Base-by-base conservation (phyloP, 2,113 vertebrate species). In the Sakesphorus luctuosus region DNA sequence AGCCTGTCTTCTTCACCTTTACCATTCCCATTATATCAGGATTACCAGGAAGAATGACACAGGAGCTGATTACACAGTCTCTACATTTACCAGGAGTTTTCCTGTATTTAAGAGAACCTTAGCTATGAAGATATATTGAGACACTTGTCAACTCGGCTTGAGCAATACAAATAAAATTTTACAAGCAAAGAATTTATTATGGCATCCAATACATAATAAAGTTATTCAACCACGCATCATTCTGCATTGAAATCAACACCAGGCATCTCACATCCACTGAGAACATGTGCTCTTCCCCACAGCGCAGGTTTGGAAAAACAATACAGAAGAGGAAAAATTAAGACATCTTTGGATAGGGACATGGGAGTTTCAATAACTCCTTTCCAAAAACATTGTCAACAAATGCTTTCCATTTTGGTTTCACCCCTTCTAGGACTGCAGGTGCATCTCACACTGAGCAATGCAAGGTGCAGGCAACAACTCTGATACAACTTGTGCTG, bases 151-250 rank as follows among this genome's bases (percentile, higher is more conserved):
- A 18, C 52, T 49, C 65, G 35, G 24, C 49, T 77, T 68, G 35
- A 74, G 50, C 23, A 69, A 53, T 10, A 55, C 5, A 52, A 87
- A 58, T 33, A 76, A 83, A 90, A 88, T 21, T 53, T 68, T 69
- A 66, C 59, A 62, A 17, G 72, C 36, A 83, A 88, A 75, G 25
- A 65, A 79, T 80, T 56, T 72, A 21, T 68, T 61, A 25, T 3
- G 2, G 15, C 40, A 66, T 53, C 63, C 19, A 50, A 69, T 24
- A 87, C 36, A 84, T 21, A 53, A 18, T 76, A 10, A 75, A 92
- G 9, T 59, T 86, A 46, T 33, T 69, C 0, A 0, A 83, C 17
- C n/a, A 69, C 23, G 4, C n/a, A 46, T 53, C 4, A 1, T 53
- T 77, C 40, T 69, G 21, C 59, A 69, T 0, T 53, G 53, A 84